Base-by-base conservation (phyloP, 1,140 invertebrate genomes). In the Papilio xuthus region DNA sequence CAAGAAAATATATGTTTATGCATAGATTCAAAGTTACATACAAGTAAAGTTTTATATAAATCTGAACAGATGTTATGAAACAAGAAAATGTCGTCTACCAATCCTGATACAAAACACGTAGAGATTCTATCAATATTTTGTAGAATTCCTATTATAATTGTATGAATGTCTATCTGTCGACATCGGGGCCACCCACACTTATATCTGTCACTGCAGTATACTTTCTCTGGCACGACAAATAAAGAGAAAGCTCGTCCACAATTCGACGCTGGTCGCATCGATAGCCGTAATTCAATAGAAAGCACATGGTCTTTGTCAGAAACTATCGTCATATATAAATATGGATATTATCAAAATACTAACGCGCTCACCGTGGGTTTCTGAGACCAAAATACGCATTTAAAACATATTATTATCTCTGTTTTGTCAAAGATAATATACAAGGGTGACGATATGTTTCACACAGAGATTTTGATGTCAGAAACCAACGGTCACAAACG, bases 241-340 rank as follows among this genome's bases (percentile, higher is more conserved):
- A 73, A 73, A 73, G 41, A 73, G 71, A 44, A 26, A 73, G 37
- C 42, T 73, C 71, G 71, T 15, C 42, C 71, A 73, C 71, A 73
- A 73, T 41, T 70, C 69, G 37, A 70, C 32, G 32, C 3, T 28
- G 60, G 60, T 15, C 20, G 23, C 20, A 12, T 32, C 41, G 42
- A 26, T 73, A n/a, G 41, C 23, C 42, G 42, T 42, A 47, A 26
- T 73, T 73, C 23, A 13, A 23, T 73, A 26, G 42, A 41, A 47
- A 26, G 13, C 71, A 47, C 70, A 60, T 67, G 26, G 60, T 13
- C 26, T 28, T 67, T 67, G 60, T 67, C 26, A 67, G 26, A 60
- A 67, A 32, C 20, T 67, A 3, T 13, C 7, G 4, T 28, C 2
- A 13, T 26, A 60, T 60, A 20, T 28, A 15, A n/a, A 53, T 4